A percentile compares a stretch with the other conserved stretches of the same genome.
These are phyloP conservation scores for Actenoides hombroni DNA, from an alignment of 2,113 vertebrate species.

Conservation along the genomic window DNA sequence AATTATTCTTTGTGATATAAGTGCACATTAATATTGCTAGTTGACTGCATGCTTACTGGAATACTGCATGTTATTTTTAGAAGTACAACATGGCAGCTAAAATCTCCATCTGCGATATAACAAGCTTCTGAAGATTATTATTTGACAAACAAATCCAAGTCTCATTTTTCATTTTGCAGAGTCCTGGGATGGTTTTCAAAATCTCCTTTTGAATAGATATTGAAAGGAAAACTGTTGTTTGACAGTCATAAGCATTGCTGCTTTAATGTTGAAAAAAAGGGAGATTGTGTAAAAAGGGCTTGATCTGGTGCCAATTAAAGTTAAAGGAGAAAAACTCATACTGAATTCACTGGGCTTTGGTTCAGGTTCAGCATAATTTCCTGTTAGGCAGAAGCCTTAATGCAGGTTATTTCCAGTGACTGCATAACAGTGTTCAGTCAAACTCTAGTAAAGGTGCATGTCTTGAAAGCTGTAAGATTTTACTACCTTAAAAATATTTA, in stretches of 20 bases:
- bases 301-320: neutral
- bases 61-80: conserved; percentile 71
- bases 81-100: conserved; percentile 71
- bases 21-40: conserved; percentile 34
- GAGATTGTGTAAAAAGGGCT: neutral
- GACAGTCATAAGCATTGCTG: neutral
- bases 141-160: conserved; percentile 37
- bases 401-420: conserved; percentile 24
- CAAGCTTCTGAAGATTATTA: conserved; percentile 62
- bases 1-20: conserved; percentile 12
- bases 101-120: conserved; percentile 67
- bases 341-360: neutral
- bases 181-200: neutral
- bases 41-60: conserved; percentile 51
- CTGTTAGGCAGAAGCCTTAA: neutral
- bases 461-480: neutral
- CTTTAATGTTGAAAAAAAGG: neutral
- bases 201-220: neutral
- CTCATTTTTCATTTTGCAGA: conserved; percentile 37
- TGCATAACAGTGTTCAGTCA: neutral
- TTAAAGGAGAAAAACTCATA: neutral
- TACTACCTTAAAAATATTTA: conserved; percentile 9
- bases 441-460: neutral
- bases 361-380: conserved; percentile 38
- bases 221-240: neutral